phyloP scores from a whole-genome alignment of 2,113 vertebrate species.

The Prietella phreatophila region DNA sequence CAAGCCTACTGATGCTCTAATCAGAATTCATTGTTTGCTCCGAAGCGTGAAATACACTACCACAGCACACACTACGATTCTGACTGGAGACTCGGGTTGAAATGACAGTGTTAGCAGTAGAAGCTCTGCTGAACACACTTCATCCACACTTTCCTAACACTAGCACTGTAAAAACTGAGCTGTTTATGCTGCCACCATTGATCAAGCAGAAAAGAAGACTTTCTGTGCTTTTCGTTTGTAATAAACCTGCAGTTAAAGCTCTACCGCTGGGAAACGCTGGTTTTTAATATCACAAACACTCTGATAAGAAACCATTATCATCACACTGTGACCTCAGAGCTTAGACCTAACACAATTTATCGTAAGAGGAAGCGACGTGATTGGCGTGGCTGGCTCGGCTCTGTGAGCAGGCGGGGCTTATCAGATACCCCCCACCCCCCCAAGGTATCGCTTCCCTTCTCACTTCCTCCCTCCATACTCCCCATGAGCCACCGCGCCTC shows the following conservation, averaged over 20 bases:
- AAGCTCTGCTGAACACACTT: neutral
- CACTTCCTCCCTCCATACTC: constrained; percentile 34
- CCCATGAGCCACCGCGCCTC: constrained; percentile 80
- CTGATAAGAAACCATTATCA: neutral
- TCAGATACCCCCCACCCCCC: constrained; percentile 15
- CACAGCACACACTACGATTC: neutral
- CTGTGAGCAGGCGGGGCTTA: constrained; percentile 31
- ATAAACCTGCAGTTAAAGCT: neutral
- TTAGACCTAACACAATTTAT: neutral
- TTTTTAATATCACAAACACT: neutral
- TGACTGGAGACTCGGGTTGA: neutral
- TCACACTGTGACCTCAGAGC: neutral
- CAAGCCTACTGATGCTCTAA: neutral
- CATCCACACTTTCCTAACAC: neutral
- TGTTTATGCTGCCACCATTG: neutral
- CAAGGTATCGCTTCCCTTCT: constrained; percentile 27
- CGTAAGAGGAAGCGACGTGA: neutral
- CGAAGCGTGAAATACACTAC: neutral
- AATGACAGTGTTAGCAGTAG: neutral
- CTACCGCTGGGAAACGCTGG: neutral
- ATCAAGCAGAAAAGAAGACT: neutral
- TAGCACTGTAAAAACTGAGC: neutral
- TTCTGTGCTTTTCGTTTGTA: neutral
- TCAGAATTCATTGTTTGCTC: neutral
- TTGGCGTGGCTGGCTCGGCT: constrained; percentile 40